Conservation (phyloP, 2,888 invertebrate species). For the Oasisia sp. region DNA sequence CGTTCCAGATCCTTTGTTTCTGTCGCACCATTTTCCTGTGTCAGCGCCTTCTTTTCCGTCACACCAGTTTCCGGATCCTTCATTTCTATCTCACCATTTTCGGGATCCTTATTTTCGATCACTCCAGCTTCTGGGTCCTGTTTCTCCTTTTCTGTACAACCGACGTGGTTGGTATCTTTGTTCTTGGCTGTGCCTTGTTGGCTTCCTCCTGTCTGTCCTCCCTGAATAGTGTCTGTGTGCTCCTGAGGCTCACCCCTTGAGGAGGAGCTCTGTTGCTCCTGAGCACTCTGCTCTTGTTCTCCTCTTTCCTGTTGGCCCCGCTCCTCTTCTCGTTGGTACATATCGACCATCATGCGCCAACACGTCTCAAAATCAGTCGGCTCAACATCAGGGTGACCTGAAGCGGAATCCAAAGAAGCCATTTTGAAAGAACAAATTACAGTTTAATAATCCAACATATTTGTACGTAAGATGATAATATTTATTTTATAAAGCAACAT, state of each 20-base stretch:
- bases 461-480: too few species aligned
- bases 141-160: background rate
- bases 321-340: background rate
- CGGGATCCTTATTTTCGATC: background rate
- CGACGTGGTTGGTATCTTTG: background rate
- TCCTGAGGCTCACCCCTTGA: background rate
- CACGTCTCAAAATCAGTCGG: conserved; percentile 36
- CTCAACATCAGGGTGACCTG: conserved; percentile 36
- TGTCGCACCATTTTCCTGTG: background rate
- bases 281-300: background rate
- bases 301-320: background rate
- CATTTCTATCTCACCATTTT: too few species aligned
- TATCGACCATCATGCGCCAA: conserved; percentile 23
- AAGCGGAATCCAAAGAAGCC: background rate
- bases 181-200: background rate
- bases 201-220: background rate
- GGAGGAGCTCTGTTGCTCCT: background rate
- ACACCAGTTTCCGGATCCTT: background rate
- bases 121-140: background rate
- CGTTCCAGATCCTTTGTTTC: background rate
- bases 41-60: background rate
- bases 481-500: too few species aligned
- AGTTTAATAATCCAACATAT: background rate
- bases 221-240: background rate
- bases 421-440: background rate